Evolutionary conservation across 2,113 vertebrate species (phyloP).

Genomic region (Nothobranchius furzeri): DNA sequence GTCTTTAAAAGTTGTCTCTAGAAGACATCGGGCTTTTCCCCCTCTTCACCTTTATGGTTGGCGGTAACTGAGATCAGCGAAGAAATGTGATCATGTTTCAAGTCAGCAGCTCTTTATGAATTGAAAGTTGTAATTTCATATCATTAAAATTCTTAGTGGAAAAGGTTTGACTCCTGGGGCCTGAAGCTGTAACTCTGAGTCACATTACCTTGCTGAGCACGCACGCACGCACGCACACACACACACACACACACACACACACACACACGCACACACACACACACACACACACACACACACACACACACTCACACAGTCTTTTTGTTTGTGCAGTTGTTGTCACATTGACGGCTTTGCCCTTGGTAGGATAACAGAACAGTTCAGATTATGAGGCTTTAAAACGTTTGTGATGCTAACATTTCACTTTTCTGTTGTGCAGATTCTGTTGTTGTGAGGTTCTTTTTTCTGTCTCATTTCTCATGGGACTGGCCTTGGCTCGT

Average conservation of each 20-base stretch:
- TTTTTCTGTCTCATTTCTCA: slow-evolving; percentile 40
- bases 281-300: no score
- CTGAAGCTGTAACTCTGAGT: slow-evolving; percentile 55
- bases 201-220: slow-evolving; percentile 43
- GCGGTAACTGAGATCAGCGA: slow-evolving; percentile 11
- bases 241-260: not conserved
- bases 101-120: slow-evolving; percentile 13
- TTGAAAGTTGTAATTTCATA: slow-evolving; percentile 56
- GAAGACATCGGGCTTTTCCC: not conserved
- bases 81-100: slow-evolving; percentile 46
- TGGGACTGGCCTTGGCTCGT: slow-evolving; percentile 55
- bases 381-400: slow-evolving; percentile 18
- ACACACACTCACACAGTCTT: slow-evolving; percentile 20
- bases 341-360: slow-evolving; percentile 55
- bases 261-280: no score
- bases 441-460: slow-evolving; percentile 46
- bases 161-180: slow-evolving; percentile 49
- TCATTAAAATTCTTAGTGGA: slow-evolving; percentile 33
- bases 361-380: slow-evolving; percentile 24
- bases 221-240: not conserved
- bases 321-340: slow-evolving; percentile 50
- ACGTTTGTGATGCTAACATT: slow-evolving; percentile 44
- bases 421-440: slow-evolving; percentile 45
- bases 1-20: not conserved
- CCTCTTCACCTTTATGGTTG: not conserved